Evolutionary conservation across 1,140 invertebrate species (phyloP), one percentile per base, ranked within the genome.

Genomic region (Patella vulgata): DNA sequence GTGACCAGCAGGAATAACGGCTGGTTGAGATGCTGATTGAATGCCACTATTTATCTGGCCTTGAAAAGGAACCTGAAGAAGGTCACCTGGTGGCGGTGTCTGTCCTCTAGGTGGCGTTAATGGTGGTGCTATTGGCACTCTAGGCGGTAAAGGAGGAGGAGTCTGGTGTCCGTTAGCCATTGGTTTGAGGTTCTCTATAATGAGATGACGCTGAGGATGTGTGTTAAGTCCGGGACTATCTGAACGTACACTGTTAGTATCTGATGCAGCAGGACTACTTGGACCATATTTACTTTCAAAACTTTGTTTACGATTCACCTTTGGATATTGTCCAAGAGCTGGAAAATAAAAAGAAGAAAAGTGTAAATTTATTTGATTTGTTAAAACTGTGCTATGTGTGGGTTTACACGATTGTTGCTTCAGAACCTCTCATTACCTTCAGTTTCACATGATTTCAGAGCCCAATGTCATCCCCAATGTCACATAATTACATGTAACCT

Each of bases 171-270:
- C 77, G 68, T 82, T 89, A 77, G 53, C 71, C 46, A 88, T 62
- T 23, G 65, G 88, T 11, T 65, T 58, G 9, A 54, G 31, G 19
- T 63, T 53, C 40, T 68, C 25, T 68, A 51, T 31, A 12, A 54
- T 40, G 17, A 23, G 1, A 40, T 48, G 52, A 33, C 23, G 40
- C 28, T 23, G n/a, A 28, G 53, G 48, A 44, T 62, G 23, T 14
- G 56, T 59, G 36, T 53, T 61, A 3, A 74, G 27, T 64, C 91
- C 87, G 1, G 93, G 93, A 84, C 92, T 94, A 76, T 96, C 93
- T 0, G 93, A 95, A 27, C 94, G 87, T 11, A 93, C 93, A 78
- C 92, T 94, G 19, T 91, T 92, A 17, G 92, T 94, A 68, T 95
- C 93, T 43, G 94, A 85, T n/a, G 68, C 64, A 0, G 92, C 93